phyloP scores from a whole-genome alignment of 2,113 vertebrate species.

The Acinonyx jubatus region DNA sequence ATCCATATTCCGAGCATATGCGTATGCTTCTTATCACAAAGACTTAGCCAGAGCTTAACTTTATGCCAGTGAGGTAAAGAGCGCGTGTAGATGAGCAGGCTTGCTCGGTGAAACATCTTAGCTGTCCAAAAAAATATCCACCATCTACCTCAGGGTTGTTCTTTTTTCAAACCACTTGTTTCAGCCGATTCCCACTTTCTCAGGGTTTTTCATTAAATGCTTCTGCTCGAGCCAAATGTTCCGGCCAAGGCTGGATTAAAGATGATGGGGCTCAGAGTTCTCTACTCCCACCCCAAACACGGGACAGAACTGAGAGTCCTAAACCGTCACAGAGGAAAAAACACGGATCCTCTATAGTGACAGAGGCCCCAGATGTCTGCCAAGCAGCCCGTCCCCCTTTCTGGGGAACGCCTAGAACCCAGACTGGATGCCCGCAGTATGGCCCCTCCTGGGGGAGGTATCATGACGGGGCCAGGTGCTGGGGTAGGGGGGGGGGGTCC shows the following conservation, averaged over 20 bases:
- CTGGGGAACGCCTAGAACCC: not conserved
- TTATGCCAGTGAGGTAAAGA: not conserved
- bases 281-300: not conserved
- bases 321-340: not conserved
- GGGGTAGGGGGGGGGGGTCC: no score
- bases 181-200: not conserved
- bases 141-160: not conserved
- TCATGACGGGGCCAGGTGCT: no score
- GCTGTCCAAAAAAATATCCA: not conserved
- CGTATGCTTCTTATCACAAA: not conserved
- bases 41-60: not conserved
- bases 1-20: no score
- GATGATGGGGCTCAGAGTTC: not conserved
- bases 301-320: not conserved
- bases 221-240: not conserved
- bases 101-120: not conserved
- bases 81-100: not conserved
- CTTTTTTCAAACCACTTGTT: not conserved
- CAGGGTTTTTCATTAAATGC: not conserved
- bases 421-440: not conserved
- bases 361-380: not conserved
- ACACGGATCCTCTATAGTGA: not conserved
- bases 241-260: not conserved
- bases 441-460: no score
- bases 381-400: not conserved